Base-by-base conservation (phyloP, 2,113 vertebrate species). In the Callocephalon fimbriatum region DNA sequence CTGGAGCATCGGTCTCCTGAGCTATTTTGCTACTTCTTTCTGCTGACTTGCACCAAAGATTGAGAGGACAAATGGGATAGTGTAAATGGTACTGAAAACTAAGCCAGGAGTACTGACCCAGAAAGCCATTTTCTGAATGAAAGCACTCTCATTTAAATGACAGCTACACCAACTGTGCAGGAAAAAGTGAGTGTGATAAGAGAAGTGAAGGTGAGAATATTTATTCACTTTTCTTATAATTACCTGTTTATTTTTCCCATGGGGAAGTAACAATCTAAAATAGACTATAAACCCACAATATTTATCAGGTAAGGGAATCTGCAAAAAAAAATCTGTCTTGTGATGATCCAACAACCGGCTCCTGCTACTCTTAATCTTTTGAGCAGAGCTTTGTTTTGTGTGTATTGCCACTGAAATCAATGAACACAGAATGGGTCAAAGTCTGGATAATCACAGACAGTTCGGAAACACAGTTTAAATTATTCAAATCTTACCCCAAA, bases 201-300 rank as follows among this genome's bases (percentile, higher is more conserved):
- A 86, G 42, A 65, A 51, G 23, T 56, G 45, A 83, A 90, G 37
- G 35, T 51, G 25, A 84, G 38, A 88, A n/a, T 87, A 78, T 40
- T 84, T 93, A 87, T 79, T 92, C 90, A 62, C 29, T 12, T 66
- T 91, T 75, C 19, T 82, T 85, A 44, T 51, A 85, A 65, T 6
- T 23, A 27, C 3, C 3, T 23, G 82, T 56, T 87, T 31, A 20
- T 48, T 77, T 84, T 63, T 18, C 26, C 50, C 42, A 23, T 10
- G 14, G 35, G 35, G 53, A 95, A 90, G 83, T 1, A 50, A 25
- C 51, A 66, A 79, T 73, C 40, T 35, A 51, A 83, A 95, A 53
- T 19, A 1, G 37, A 79, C 15, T 62, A 53, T n/a, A 85, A 75
- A 79, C 31, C 2, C 16, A 86, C 42, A 58, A 2, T n/a, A 59